Conservation (phyloP, 2,888 invertebrate species). For the Rotaria sp. region DNA sequence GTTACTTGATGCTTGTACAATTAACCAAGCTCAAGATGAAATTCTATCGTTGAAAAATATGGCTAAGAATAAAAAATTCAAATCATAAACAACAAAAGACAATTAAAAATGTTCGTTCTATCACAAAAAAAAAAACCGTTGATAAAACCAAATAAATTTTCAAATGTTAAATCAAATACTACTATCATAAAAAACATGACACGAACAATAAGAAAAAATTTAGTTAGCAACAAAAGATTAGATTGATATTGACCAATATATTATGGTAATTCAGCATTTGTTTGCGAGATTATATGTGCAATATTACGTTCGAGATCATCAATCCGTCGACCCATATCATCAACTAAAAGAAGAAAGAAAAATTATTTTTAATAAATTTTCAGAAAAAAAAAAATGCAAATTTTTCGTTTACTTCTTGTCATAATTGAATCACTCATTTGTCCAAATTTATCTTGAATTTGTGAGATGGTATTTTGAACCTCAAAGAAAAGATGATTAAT, state of each 20-base stretch:
- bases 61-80: neutral
- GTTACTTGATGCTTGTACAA: neutral
- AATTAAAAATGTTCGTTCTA: neutral
- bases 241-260: neutral
- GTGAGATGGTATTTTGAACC: neutral
- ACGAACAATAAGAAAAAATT: neutral
- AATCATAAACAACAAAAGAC: neutral
- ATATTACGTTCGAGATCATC: constrained; percentile 10
- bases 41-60: neutral
- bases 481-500: neutral
- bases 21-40: neutral
- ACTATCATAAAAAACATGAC: neutral
- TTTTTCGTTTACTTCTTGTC: neutral
- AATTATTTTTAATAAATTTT: neutral
- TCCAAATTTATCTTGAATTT: constrained; percentile 13
- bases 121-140: no score
- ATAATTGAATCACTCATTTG: constrained; percentile 26
- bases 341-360: neutral
- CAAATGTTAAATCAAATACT: neutral
- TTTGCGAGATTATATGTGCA: neutral
- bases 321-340: neutral
- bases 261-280: constrained; percentile 6
- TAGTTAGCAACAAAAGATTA: neutral
- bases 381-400: neutral
- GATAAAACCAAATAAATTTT: no score